Evolutionary conservation across 1,140 invertebrate genomes (phyloP).

Genomic region (Ephestia elutella): DNA sequence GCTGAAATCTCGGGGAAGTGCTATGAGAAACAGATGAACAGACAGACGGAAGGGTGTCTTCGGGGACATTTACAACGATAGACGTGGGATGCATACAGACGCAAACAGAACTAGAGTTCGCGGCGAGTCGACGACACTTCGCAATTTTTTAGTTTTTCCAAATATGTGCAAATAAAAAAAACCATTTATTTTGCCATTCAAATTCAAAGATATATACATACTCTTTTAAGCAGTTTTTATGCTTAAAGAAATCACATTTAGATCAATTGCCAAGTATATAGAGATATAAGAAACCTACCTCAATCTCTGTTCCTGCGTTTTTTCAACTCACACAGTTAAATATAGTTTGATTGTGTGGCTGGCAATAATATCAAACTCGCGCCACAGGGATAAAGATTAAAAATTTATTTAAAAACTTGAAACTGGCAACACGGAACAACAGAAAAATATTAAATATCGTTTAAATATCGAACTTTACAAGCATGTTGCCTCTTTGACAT

Average conservation of each 20-base stretch:
- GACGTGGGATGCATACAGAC: conserved; percentile 15
- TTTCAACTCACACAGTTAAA: not conserved
- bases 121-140: conserved; percentile 11
- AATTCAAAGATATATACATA: conserved; percentile 6
- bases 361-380: no score
- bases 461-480: no score
- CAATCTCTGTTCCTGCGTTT: not conserved
- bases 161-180: not conserved
- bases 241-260: no score
- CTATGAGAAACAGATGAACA: conserved; percentile 14
- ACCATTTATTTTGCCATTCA: not conserved
- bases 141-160: not conserved
- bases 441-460: no score
- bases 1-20: conserved; percentile 5
- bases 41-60: conserved; percentile 7
- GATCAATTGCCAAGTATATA: conserved; percentile 15
- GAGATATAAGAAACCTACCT: not conserved
- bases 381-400: no score
- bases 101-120: conserved; percentile 7
- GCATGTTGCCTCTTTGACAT: no score
- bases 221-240: no score
- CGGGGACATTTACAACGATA: conserved; percentile 6
- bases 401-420: no score
- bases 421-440: no score
- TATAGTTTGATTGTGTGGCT: not conserved